Base-by-base conservation (phyloP, 37 sponge, comb jelly and placozoan species). In the Halisarca cf. caerulea region DNA sequence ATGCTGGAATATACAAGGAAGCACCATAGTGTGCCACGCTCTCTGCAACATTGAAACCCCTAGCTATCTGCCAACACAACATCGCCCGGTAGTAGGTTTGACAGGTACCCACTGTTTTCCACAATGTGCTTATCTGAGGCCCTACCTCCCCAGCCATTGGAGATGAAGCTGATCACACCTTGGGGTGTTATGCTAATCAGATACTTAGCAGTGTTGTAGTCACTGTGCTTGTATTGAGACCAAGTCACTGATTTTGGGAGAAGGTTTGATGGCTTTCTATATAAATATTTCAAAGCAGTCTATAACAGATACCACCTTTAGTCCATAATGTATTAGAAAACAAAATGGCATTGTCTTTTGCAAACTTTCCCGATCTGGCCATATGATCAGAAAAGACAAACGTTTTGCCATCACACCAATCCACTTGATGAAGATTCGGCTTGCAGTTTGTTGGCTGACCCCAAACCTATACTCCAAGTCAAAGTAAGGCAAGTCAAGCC, bases 61-160 rank as follows among this genome's bases (percentile, higher is more conserved):
- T 27, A 34, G 30, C 33, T 36, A 17, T 3, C 72, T 40, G n/a
- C n/a, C n/a, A n/a, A n/a, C n/a, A n/a, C n/a, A n/a, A n/a, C n/a
- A n/a, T n/a, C n/a, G n/a, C n/a, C n/a, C n/a, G n/a, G n/a, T n/a
- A n/a, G n/a, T n/a, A n/a, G n/a, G n/a, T n/a, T n/a, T n/a, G n/a
- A n/a, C n/a, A n/a, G n/a, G n/a, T n/a, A n/a, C n/a, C n/a, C n/a
- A n/a, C n/a, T n/a, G n/a, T n/a, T n/a, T n/a, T n/a, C n/a, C n/a
- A n/a, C n/a, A 37, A 90, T 82, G 45, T 66, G 82, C 66, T 90
- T 85, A 72, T 90, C 90, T 14, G 82, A 85, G 0, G 32, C 77
- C 51, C 90, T 73, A 11, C 90, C 90, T 30, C 90, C 90, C 82
- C 83, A 90, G 9, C 82, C 81, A 58, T 84, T 80, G 36, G 90